Percentiles rank a stretch among this genome's conserved stretches.
These are phyloP conservation scores for Athripsodes cinereus DNA, from an alignment of 2,888 invertebrate genomes.

Conservation along the genomic window DNA sequence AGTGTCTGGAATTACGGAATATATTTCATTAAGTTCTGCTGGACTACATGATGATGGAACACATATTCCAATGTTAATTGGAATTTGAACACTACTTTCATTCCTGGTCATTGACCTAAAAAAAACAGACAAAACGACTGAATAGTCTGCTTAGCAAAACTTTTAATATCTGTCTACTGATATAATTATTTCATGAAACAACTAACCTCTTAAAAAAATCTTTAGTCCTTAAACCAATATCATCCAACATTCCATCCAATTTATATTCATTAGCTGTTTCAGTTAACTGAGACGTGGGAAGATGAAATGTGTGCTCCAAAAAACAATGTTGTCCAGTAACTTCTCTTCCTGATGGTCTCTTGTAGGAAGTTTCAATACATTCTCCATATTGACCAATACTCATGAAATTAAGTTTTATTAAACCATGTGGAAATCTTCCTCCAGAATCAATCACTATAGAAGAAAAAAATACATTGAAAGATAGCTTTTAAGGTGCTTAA, in stretches of 20 bases:
- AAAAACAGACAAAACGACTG: no score
- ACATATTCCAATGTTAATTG: neutral
- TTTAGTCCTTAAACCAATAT: neutral
- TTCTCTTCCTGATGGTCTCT: neutral
- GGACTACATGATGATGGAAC: neutral
- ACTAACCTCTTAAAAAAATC: neutral
- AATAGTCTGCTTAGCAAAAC: neutral
- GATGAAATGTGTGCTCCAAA: neutral
- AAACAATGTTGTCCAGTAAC: conserved; percentile 13
- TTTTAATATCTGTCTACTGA: neutral
- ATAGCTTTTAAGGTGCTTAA: no score
- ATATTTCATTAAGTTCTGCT: neutral
- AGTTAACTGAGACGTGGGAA: no score
- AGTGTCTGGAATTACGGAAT: no score
- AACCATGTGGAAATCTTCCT: conserved; percentile 12
- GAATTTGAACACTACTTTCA: no score
- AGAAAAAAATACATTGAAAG: neutral
- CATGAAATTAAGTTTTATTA: conserved; percentile 17
- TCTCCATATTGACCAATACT: conserved; percentile 17
- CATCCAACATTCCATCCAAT: no score
- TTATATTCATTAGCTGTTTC: no score
- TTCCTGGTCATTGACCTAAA: no score
- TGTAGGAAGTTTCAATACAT: conserved; percentile 6
- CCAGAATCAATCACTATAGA: conserved; percentile 19
- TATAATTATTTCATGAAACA: neutral